Evolutionary conservation across 1,140 invertebrate species (phyloP).

Genomic region (Micrasema minimum): DNA sequence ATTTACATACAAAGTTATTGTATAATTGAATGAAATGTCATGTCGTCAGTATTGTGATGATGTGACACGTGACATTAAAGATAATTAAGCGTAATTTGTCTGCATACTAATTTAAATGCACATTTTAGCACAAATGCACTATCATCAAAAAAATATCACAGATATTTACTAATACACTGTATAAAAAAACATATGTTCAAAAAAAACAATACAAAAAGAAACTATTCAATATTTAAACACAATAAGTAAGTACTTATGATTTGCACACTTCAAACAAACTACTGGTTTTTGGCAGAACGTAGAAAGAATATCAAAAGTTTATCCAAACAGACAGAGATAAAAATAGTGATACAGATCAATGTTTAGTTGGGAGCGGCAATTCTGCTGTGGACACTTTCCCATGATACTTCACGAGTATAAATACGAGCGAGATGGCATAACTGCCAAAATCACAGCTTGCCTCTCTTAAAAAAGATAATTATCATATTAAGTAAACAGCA

Average conservation of each 20-base stretch:
- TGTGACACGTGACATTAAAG: too few relatives aligned
- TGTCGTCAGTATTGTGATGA: too few relatives aligned
- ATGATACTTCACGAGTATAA: not conserved
- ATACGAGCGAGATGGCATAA: not conserved
- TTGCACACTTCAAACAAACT: not conserved
- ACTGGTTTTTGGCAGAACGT: not conserved
- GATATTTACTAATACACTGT: too few relatives aligned
- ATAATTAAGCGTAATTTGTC: too few relatives aligned
- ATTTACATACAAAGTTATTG: too few relatives aligned
- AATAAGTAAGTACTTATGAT: too few relatives aligned
- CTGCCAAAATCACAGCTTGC: constrained; percentile 6
- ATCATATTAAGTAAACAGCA: constrained; percentile 9
- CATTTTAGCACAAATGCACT: not conserved
- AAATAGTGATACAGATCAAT: constrained; percentile 22
- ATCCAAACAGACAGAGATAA: not conserved
- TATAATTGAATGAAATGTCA: too few relatives aligned
- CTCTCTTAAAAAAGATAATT: constrained; percentile 15
- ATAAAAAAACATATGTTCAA: too few relatives aligned
- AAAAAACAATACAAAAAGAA: too few relatives aligned
- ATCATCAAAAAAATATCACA: too few relatives aligned
- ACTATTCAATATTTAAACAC: too few relatives aligned
- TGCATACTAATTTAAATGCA: too few relatives aligned
- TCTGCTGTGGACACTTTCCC: not conserved
- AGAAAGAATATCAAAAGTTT: constrained; percentile 1
- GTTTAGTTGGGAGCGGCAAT: not conserved